Conservation (phyloP, 2,888 invertebrate genomes). For the Amphipyra tragopoginis region DNA sequence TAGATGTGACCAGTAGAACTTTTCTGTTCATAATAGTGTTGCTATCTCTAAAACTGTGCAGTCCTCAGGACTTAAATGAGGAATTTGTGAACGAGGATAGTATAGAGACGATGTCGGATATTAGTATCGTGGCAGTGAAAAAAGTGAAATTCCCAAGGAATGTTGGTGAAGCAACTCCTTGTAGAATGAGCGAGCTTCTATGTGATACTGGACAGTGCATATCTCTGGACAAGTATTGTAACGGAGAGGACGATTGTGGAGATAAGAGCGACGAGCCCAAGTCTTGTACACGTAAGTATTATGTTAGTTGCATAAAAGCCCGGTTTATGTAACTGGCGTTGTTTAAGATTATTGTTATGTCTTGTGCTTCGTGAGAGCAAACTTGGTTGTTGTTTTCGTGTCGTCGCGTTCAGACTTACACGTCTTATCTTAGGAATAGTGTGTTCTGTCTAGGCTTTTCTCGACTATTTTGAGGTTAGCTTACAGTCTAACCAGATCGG, state of each 20-base stretch:
- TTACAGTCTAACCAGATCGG: too few relatives aligned
- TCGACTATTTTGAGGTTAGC: too few relatives aligned
- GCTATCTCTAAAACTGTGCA: conserved; percentile 82
- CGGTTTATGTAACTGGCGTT: background rate
- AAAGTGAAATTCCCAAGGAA: conserved; percentile 76
- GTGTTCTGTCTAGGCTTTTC: too few relatives aligned
- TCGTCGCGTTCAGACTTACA: background rate
- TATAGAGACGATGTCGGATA: conserved; percentile 71
- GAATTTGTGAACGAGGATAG: conserved; percentile 83
- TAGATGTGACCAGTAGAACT: conserved; percentile 80
- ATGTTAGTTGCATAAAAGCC: conserved; percentile 24
- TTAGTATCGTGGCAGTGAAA: conserved; percentile 74
- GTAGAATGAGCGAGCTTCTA: conserved; percentile 90
- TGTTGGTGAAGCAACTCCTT: conserved; percentile 72
- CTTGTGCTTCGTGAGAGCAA: background rate
- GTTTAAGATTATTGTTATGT: conserved; percentile 7
- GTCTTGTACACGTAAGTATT: conserved; percentile 93
- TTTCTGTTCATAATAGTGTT: conserved; percentile 83
- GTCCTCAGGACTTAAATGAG: conserved; percentile 84
- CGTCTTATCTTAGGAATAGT: conserved; percentile 7
- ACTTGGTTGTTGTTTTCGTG: background rate
- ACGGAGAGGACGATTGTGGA: conserved; percentile 94
- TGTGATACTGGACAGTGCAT: conserved; percentile 93
- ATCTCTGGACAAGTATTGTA: conserved; percentile 93
- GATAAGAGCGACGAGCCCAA: conserved; percentile 94